Evolutionary conservation across 2,113 vertebrate genomes (phyloP).

Genomic region (Tangachromis dhanisi): DNA sequence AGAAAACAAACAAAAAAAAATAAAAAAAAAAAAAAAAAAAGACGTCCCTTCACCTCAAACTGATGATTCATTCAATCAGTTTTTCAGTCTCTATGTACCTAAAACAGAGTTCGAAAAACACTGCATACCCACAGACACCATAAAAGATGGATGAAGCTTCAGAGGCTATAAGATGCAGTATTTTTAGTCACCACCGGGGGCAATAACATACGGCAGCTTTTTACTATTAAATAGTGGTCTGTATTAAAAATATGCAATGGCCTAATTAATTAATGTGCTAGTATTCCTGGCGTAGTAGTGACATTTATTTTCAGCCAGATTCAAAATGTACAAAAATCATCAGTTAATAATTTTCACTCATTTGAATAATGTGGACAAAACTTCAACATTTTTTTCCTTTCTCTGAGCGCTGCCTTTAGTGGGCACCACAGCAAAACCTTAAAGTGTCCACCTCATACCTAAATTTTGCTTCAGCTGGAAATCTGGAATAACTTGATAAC

Average conservation of each 20-base stretch:
- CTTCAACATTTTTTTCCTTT: neutral
- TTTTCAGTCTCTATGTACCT: neutral
- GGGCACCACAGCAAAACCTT: neutral
- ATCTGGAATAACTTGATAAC: neutral
- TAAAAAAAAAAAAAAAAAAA: neutral
- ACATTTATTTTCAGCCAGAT: neutral
- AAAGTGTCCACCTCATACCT: neutral
- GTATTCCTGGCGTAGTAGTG: rapidly evolving
- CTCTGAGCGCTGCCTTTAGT: neutral
- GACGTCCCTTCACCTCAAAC: neutral
- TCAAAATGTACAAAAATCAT: neutral
- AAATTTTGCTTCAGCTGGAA: neutral
- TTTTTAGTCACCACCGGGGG: neutral
- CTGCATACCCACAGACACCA: neutral
- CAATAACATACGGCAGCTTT: neutral
- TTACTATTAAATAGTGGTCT: neutral
- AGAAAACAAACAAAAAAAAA: no score
- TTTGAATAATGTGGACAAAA: neutral
- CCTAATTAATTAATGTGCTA: neutral
- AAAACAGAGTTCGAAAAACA: neutral
- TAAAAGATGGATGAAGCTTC: neutral
- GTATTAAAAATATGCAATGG: neutral
- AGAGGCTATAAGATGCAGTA: neutral
- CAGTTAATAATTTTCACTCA: neutral
- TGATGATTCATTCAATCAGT: neutral